phyloP scores from a whole-genome alignment of 2,797 vertebrate genomes.

The Betta splendens region DNA sequence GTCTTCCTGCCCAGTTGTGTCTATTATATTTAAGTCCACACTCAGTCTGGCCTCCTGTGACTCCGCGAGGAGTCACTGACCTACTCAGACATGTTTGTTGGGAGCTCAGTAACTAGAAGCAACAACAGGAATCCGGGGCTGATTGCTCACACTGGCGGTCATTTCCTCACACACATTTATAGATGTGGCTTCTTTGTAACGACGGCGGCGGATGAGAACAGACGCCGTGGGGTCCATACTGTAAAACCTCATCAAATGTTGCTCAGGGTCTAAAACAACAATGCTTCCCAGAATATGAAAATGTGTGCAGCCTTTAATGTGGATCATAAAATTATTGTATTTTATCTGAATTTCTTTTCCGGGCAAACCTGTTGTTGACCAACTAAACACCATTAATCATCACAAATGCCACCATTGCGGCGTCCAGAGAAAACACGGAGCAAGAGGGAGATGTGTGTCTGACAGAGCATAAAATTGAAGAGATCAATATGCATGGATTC shows the following conservation, averaged over 20 bases:
- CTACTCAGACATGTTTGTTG: constrained; percentile 63
- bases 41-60: too few species aligned
- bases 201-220: constrained; percentile 10
- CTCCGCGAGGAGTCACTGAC: constrained; percentile 51
- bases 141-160: constrained; percentile 65
- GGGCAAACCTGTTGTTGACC: constrained; percentile 15
- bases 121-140: constrained; percentile 75
- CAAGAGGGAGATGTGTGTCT: constrained; percentile 58
- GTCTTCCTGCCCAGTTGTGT: not conserved
- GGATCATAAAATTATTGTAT: not conserved
- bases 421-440: constrained; percentile 24
- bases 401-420: constrained; percentile 22
- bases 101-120: constrained; percentile 54
- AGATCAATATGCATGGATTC: constrained; percentile 79
- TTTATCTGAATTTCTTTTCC: not conserved
- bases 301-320: too few species aligned
- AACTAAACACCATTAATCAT: constrained; percentile 47
- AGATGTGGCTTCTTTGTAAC: constrained; percentile 30
- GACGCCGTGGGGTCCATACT: not conserved
- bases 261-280: not conserved
- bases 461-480: constrained; percentile 71
- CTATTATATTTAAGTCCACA: too few species aligned
- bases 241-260: not conserved
- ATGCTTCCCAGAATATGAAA: not conserved
- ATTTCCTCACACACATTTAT: constrained; percentile 68